Percentiles rank a stretch among this genome's conserved stretches.
Conservation (phyloP, 2,113 vertebrate species). For the Sardina pilchardus region DNA sequence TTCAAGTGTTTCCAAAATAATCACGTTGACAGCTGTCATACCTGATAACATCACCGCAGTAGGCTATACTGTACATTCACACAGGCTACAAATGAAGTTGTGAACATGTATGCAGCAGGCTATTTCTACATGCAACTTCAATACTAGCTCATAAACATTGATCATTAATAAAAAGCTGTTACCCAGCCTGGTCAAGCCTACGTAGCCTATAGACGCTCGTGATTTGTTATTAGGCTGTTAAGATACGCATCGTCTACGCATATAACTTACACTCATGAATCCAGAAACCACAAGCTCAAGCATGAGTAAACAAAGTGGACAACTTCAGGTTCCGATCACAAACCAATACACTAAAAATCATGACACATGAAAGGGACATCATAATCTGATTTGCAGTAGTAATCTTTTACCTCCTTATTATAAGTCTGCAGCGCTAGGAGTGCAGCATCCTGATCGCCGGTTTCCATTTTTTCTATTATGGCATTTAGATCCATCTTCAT, state of each 20-base stretch:
- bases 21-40: background rate
- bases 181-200: background rate
- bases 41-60: background rate
- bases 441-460: conserved; percentile 75
- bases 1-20: background rate
- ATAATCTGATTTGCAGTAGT: background rate
- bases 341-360: background rate
- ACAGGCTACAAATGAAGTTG: background rate
- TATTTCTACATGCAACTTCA: background rate
- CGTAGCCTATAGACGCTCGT: background rate
- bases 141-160: background rate
- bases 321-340: conserved; percentile 4
- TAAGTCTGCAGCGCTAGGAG: conserved; percentile 78
- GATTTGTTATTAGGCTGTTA: background rate
- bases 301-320: background rate
- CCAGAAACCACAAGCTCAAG: background rate
- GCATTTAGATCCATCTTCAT: conserved; percentile 78
- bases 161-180: background rate
- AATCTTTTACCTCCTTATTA: conserved; percentile 73
- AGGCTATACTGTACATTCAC: background rate
- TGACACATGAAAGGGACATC: background rate
- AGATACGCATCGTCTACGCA: conserved; percentile 13
- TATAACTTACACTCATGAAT: background rate
- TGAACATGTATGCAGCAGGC: background rate
- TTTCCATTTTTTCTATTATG: conserved; percentile 79